Base-by-base conservation (phyloP, 2,113 vertebrate species). In the Pygathrix nemaeus region DNA sequence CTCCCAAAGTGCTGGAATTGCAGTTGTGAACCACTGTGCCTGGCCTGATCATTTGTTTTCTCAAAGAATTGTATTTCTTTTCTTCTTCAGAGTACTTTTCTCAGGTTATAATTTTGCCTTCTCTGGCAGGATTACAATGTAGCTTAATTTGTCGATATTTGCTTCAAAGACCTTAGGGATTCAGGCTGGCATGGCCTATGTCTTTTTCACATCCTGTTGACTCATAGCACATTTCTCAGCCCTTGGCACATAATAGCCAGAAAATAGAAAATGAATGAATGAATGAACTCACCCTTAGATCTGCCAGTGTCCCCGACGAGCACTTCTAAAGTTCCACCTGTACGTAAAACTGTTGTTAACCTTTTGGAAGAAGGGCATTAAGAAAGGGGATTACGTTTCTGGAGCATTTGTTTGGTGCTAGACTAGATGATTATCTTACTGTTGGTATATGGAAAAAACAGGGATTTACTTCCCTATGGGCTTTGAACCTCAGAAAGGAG, bases 41-140 rank as follows among this genome's bases (percentile, higher is more conserved):
- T 3, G 16, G 32, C 66, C 66, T 35, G n/a, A 23, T 88, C 89
- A 64, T 57, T 90, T 35, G 25, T 89, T 73, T 93, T 97, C 80
- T 95, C 38, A 90, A 93, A 75, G 45, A 79, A 66, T 40, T 80
- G 35, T 50, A 50, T 93, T 57, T 75, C 27, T 96, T 87, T 86
- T 73, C 30, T 45, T 57, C 52, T 40, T 82, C 64, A 78, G 70
- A 48, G 2, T 59, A 45, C 59, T 50, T 68, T 64, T 52, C 88
- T 70, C n/a, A 8, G 16, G 92, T 83, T 88, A 40, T 82, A 76
- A 40, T 88, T 76, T 88, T 82, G 66, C 59, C 50, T 83, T 92
- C 70, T 78, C 27, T 70, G 32, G 68, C 59, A 50, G 68, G 40
- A 57, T 92, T 38, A 45, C 66, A 14, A 30, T 64, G 61, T 64